Percentiles rank a stretch among this genome's conserved stretches.
These are phyloP conservation scores for Andrena flavipes DNA, from an alignment of 2,888 invertebrate species.

Conservation along the genomic window DNA sequence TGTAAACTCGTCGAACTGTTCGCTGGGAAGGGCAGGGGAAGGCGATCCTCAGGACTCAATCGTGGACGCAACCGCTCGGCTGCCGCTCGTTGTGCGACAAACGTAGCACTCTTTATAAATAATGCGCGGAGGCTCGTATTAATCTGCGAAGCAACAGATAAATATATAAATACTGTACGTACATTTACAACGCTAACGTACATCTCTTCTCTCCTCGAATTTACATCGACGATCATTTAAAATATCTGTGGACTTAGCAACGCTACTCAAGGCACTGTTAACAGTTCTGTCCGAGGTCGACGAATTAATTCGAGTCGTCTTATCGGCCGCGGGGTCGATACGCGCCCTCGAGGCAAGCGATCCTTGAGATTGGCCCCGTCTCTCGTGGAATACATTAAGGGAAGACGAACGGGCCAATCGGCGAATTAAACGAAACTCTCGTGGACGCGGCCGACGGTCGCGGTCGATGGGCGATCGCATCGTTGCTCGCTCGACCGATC, in stretches of 20 bases:
- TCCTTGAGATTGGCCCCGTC: constrained; percentile 8
- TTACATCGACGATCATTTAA: constrained; percentile 61
- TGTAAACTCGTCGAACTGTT: constrained; percentile 10
- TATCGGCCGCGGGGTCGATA: constrained; percentile 10
- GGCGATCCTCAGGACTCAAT: neutral
- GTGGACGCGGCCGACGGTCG: neutral
- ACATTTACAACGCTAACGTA: constrained; percentile 50
- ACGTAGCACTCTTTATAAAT: constrained; percentile 60
- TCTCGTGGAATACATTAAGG: constrained; percentile 1
- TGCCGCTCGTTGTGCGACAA: constrained; percentile 46
- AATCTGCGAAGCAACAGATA: constrained; percentile 65
- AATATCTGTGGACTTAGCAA: constrained; percentile 72
- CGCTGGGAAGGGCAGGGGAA: neutral
- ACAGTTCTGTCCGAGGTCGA: constrained; percentile 60
- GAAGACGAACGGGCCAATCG: neutral
- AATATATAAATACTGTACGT: constrained; percentile 71
- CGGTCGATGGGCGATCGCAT: constrained; percentile 24
- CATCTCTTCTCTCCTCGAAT: constrained; percentile 44
- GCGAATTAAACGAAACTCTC: neutral
- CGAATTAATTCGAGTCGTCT: constrained; percentile 27
- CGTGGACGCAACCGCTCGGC: constrained; percentile 42
- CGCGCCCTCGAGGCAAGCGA: constrained; percentile 17
- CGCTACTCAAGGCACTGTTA: constrained; percentile 73
- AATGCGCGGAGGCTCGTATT: constrained; percentile 67
- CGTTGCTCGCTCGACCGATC: constrained; percentile 48